These are phyloP conservation scores for Callionymus lyra DNA, from an alignment of 2,113 vertebrate species.

Conservation along the genomic window DNA sequence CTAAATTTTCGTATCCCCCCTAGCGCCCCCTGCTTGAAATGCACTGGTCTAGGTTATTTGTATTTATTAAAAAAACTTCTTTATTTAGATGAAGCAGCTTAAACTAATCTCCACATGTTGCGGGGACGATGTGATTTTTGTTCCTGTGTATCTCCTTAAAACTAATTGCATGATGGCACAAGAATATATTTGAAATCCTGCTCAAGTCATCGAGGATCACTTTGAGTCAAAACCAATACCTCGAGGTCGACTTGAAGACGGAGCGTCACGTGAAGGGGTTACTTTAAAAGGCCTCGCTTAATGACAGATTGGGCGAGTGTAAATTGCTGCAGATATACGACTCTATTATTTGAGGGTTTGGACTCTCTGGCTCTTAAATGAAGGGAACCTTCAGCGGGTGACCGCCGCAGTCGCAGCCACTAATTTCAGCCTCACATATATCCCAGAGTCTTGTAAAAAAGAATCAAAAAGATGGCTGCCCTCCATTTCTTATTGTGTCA, in stretches of 20 bases:
- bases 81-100: too few relatives aligned
- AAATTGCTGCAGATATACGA: slow-evolving; percentile 31
- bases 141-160: too few relatives aligned
- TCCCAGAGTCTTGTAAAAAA: slow-evolving; percentile 30
- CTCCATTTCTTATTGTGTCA: slow-evolving; percentile 10
- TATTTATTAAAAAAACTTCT: too few relatives aligned
- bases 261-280: too few relatives aligned
- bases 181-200: too few relatives aligned
- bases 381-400: slow-evolving; percentile 36
- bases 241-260: slow-evolving; percentile 35
- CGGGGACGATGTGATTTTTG: too few relatives aligned
- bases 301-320: slow-evolving; percentile 35
- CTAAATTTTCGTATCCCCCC: too few relatives aligned
- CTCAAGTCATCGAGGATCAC: slow-evolving; percentile 10
- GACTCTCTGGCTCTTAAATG: slow-evolving; percentile 54
- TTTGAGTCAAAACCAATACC: background rate
- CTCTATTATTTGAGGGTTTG: slow-evolving; percentile 43
- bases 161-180: too few relatives aligned
- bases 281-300: slow-evolving; percentile 40
- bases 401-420: slow-evolving; percentile 39
- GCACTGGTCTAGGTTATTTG: too few relatives aligned
- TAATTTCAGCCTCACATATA: slow-evolving; percentile 46
- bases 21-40: too few relatives aligned
- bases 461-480: slow-evolving; percentile 17
- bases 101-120: too few relatives aligned